Base-by-base conservation (phyloP, 2,888 invertebrate genomes). In the Notodonta ziczac region DNA sequence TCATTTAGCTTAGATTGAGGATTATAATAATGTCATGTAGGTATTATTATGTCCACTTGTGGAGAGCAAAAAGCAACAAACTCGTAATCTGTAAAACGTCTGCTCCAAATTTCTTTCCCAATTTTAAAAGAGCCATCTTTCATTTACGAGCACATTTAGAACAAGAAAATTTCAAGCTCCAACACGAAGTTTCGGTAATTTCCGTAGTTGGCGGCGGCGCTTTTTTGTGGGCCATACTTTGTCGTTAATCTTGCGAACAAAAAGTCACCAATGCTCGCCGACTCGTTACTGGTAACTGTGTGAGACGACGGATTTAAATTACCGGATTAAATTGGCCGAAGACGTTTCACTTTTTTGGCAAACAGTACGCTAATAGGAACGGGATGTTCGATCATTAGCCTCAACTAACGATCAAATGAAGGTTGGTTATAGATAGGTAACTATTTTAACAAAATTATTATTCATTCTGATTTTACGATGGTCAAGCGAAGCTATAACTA, bases 161-260 rank as follows among this genome's bases (percentile, higher is more conserved):
- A 91, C 91, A 91, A 91, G 91, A 89, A 91, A 90, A 89, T 90
- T 90, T 91, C 86, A 87, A 87, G 83, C 84, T 89, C 90, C 88
- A 89, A 92, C 91, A 90, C 88, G 87, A 92, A 92, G 88, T 91
- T 92, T 91, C 86, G 90, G 91, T 88, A 91, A 92, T 92, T 91
- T 90, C 89, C 90, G 88, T 84, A 89, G 87, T 90, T 87, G 84
- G 86, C 85, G 84, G 86, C 85, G 87, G 81, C 86, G 86, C 80
- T 89, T 91, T 90, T 92, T 91, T 90, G 91, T 84, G 90, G 88
- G 86, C 80, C 87, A 84, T 87, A 91, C 89, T 91, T 90, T 88
- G 89, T 88, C 90, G 90, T 92, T 91, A 91, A 91, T 91, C 91
- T 92, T 90, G 78, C 80, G 84, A 87, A 89, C 88, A 91, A 92